Evolutionary conservation across 2,113 vertebrate species (phyloP).

Genomic region (Oreochromis aureus): DNA sequence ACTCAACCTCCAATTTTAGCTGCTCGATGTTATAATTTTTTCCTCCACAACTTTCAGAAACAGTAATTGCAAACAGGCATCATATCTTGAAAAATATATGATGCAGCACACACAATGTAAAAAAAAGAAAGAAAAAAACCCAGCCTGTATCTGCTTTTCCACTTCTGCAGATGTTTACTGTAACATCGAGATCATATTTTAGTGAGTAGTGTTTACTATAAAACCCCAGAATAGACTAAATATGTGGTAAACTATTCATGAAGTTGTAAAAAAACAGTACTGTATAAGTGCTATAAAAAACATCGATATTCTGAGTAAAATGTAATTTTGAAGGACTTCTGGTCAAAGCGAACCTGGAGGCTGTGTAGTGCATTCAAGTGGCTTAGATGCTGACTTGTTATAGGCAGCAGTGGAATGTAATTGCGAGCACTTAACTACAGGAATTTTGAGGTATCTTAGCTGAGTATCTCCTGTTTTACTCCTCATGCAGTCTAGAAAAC

Average conservation of each 20-base stretch:
- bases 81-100: conserved; percentile 14
- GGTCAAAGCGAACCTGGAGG: not conserved
- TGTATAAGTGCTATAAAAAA: not conserved
- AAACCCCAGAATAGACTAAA: not conserved
- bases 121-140: not conserved
- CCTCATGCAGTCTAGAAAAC: not conserved
- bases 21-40: not conserved
- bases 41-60: not conserved
- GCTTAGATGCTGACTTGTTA: not conserved
- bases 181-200: not conserved
- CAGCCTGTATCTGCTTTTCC: conserved; percentile 6
- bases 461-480: not conserved
- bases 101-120: not conserved
- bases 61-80: conserved; percentile 39
- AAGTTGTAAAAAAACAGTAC: not conserved
- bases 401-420: not conserved
- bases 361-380: not conserved
- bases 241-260: not conserved
- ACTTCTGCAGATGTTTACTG: conserved; percentile 8
- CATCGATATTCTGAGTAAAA: not conserved
- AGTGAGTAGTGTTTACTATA: not conserved
- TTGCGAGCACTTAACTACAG: not conserved
- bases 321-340: not conserved
- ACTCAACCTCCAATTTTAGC: not conserved
- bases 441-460: not conserved